These are phyloP conservation scores for Callocephalon fimbriatum DNA, from an alignment of 2,113 vertebrate species.

Conservation along the genomic window DNA sequence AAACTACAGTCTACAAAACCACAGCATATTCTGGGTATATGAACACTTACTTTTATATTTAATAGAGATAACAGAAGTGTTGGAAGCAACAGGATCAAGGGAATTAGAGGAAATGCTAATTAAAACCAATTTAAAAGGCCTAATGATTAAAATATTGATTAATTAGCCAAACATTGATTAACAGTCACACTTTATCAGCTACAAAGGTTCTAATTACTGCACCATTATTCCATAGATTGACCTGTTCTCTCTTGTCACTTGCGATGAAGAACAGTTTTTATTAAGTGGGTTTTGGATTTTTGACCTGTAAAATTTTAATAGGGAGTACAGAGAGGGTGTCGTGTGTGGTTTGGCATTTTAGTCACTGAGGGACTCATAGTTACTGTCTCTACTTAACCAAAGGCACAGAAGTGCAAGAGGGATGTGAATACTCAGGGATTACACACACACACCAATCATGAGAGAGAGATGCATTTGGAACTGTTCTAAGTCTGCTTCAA, in stretches of 20 bases:
- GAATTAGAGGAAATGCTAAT: conserved; percentile 95
- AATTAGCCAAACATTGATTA: conserved; percentile 99
- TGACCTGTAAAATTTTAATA: conserved; percentile 99
- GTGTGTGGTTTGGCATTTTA: conserved; percentile 92
- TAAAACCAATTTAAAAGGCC: conserved; percentile 92
- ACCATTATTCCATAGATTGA: conserved; percentile 91
- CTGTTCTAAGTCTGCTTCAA: not conserved
- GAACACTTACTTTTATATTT: conserved; percentile 79
- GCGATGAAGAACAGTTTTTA: conserved; percentile 95
- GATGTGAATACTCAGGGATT: conserved; percentile 73
- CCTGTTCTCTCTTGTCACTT: conserved; percentile 92
- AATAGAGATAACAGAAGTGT: conserved; percentile 82
- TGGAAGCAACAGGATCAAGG: conserved; percentile 84
- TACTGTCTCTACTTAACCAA: conserved; percentile 92
- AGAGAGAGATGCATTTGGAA: not conserved
- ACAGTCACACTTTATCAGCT: conserved; percentile 97
- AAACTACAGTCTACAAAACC: not conserved
- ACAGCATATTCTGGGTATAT: not conserved
- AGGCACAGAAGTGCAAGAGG: conserved; percentile 80
- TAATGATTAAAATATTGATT: conserved; percentile 99
- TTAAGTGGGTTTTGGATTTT: conserved; percentile 98
- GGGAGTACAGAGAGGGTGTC: conserved; percentile 87
- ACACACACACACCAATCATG: conserved; percentile 10
- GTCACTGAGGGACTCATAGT: conserved; percentile 89
- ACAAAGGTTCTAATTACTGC: conserved; percentile 92